Evolutionary conservation across 2,888 invertebrate species (phyloP).

Genomic region (Eupithecia abbreviata): DNA sequence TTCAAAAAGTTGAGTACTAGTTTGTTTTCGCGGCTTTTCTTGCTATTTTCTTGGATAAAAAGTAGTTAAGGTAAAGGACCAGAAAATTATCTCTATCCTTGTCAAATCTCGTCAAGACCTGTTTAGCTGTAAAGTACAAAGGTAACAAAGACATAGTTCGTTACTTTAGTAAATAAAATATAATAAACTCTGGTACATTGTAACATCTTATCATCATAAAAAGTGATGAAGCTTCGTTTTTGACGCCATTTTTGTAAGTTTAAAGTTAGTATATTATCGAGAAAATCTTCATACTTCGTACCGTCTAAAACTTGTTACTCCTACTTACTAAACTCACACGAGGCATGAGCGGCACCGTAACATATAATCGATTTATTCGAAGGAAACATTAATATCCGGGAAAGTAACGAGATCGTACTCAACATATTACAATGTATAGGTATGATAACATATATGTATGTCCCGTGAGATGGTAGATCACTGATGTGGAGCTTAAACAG

Average conservation of each 20-base stretch:
- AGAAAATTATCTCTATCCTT: not conserved
- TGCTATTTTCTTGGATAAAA: not conserved
- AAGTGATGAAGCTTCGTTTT: too few species aligned
- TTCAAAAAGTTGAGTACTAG: not conserved
- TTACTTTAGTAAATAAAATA: not conserved
- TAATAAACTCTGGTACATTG: too few species aligned
- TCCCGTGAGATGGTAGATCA: not conserved
- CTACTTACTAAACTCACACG: not conserved
- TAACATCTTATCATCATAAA: too few species aligned
- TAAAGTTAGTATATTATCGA: too few species aligned
- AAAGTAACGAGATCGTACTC: conserved; percentile 12
- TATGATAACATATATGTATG: not conserved
- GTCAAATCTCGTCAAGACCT: not conserved
- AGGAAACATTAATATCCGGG: conserved; percentile 19
- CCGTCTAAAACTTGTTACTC: not conserved
- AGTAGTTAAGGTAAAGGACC: not conserved
- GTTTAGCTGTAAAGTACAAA: not conserved
- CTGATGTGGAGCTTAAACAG: not conserved
- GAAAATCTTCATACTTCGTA: not conserved
- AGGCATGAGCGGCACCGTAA: not conserved
- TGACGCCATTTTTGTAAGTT: too few species aligned
- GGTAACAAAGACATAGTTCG: not conserved
- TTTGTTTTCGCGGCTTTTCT: not conserved
- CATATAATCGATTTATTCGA: conserved; percentile 15
- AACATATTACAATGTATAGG: not conserved